Evolutionary conservation across 2,113 vertebrate species (phyloP), one percentile per base, ranked within the genome.

Genomic region (Mormoops blainvillei): DNA sequence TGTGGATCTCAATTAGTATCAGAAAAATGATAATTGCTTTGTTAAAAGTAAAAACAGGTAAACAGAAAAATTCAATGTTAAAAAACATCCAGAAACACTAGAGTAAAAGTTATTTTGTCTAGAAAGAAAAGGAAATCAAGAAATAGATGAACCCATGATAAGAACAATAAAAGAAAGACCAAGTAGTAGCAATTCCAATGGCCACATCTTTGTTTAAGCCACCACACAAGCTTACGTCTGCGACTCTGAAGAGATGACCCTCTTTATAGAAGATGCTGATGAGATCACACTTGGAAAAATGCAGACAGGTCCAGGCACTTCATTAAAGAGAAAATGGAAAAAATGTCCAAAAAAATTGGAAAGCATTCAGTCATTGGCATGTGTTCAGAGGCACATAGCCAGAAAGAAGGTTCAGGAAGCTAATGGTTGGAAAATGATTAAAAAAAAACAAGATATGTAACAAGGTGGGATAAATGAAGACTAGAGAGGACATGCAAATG

Each of bases 231-330:
- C 24, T 74, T 96, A 28, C 33, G 67, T 71, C 41, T 11, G 7
- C 45, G 24, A 81, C 0, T 70, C 5, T 48, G 54, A 89, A 92
- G 61, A 96, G 71, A 45, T 89, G 19, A 87, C 8, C 36, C 36
- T 77, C 28, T 52, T 43, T 89, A 36, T 45, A 76, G 65, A 89
- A 92, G 80, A 94, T 58, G 38, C 9, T 68, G 52, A 50, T 93
- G 88, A 95, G 86, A 61, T 92, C 81, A 95, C 45, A 54, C 15
- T 78, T 95, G 61, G 76, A 92, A 94, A 97, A 95, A 97, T 24
- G 54, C n/a, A 93, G 38, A 45, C 36, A 58, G n/a, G 15, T 76
- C 56, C 52, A 85, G 84, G 52, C 65, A 97, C 68, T 74, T 95
- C 50, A 87, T 84, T 87, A 90, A 87, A 61, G 54, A 95, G 71